Percentiles rank a stretch among this genome's conserved stretches.
Conservation (phyloP, 2,797 vertebrate genomes). For the Esox lucius region DNA sequence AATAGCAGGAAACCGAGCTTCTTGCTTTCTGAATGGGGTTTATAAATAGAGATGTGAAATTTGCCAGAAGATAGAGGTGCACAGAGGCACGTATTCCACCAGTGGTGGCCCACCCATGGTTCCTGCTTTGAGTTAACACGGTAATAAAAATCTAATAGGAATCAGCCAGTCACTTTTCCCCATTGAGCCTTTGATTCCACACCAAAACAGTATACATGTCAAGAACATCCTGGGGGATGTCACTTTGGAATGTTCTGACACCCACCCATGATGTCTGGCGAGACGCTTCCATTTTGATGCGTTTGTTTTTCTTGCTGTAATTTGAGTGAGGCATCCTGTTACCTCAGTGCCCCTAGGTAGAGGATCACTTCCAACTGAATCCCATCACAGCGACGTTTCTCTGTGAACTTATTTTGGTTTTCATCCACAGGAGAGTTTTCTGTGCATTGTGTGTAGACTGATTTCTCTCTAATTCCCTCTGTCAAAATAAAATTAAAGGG, state of each 20-base stretch:
- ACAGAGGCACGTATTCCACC: neutral
- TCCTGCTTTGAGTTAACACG: neutral
- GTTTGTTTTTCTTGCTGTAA: neutral
- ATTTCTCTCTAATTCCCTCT: neutral
- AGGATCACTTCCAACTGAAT: neutral
- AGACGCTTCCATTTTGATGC: neutral
- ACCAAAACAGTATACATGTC: neutral
- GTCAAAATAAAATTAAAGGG: neutral
- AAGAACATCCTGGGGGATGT: neutral
- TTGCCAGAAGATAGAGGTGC: neutral
- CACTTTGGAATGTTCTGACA: neutral
- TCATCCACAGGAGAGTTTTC: neutral
- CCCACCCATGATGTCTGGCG: neutral
- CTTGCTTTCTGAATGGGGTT: neutral
- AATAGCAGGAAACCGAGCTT: neutral
- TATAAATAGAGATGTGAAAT: constrained; percentile 4
- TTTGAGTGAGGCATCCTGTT: neutral
- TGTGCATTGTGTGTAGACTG: neutral
- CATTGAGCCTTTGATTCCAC: neutral
- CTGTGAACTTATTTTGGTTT: neutral
- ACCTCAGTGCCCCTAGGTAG: neutral
- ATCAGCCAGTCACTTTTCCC: neutral
- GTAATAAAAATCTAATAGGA: neutral
- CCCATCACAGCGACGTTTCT: neutral
- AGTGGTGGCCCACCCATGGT: neutral